Percentiles rank a stretch among this genome's conserved stretches.
Evolutionary conservation across 1,140 invertebrate species (phyloP).

Genomic region (Archivesica marissinica): DNA sequence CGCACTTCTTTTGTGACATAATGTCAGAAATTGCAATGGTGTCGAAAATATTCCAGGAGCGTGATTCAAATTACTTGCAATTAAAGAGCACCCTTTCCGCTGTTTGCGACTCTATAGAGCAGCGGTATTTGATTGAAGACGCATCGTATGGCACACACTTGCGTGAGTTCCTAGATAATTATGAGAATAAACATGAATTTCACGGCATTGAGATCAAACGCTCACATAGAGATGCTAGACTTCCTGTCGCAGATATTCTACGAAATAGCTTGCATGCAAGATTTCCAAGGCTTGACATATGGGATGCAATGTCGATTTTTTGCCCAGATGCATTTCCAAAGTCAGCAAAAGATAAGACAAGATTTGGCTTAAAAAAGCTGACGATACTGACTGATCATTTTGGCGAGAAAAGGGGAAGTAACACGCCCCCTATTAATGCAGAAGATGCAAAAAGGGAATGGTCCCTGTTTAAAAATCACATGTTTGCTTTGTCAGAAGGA

Average conservation of each 20-base stretch:
- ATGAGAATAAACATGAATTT: not conserved
- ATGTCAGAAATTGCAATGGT: slow-evolving; percentile 5
- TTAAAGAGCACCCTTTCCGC: slow-evolving; percentile 5
- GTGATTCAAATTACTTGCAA: not conserved
- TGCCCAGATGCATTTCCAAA: not conserved
- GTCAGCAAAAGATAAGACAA: slow-evolving; percentile 12
- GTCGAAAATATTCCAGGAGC: not conserved
- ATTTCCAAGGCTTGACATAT: slow-evolving; percentile 33
- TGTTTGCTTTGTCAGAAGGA: not conserved
- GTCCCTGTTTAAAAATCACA: slow-evolving; percentile 21
- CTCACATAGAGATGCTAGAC: not conserved
- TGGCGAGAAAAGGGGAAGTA: not conserved
- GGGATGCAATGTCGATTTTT: slow-evolving; percentile 34
- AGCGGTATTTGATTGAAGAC: slow-evolving; percentile 40
- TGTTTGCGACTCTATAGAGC: slow-evolving; percentile 30
- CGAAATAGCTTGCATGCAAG: not conserved
- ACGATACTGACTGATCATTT: slow-evolving; percentile 25
- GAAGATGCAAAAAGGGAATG: not conserved
- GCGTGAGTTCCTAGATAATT: slow-evolving; percentile 5
- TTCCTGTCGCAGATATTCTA: not conserved
- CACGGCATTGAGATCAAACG: slow-evolving; percentile 16
- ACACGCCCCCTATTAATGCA: slow-evolving; percentile 23
- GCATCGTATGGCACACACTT: not conserved
- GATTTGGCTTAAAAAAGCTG: slow-evolving; percentile 31
- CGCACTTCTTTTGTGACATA: slow-evolving; percentile 12